Evolutionary conservation across 2,797 vertebrate genomes (phyloP).

Genomic region (Echeneis naucrates): DNA sequence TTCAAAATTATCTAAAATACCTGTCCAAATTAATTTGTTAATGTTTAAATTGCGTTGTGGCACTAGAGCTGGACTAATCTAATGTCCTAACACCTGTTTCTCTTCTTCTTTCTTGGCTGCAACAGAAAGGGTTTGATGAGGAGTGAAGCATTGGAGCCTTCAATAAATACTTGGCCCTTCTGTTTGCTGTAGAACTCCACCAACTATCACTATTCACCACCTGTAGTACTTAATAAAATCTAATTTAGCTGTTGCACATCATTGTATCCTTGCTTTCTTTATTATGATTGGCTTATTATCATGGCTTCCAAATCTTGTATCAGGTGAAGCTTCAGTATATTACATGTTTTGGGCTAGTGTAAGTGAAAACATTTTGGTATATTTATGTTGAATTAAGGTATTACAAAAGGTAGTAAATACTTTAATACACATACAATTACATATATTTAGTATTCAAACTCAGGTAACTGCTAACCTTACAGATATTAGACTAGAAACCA

Average conservation of each 20-base stretch:
- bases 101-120: slow-evolving; percentile 43
- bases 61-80: slow-evolving; percentile 55
- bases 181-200: slow-evolving; percentile 51
- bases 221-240: slow-evolving; percentile 75
- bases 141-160: slow-evolving; percentile 75
- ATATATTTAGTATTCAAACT: too few species aligned
- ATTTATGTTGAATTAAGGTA: too few species aligned
- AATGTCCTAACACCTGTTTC: slow-evolving; percentile 47
- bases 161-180: slow-evolving; percentile 57
- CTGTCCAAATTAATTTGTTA: not conserved
- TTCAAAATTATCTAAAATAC: not conserved
- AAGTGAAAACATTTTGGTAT: too few species aligned
- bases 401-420: too few species aligned
- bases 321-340: not conserved
- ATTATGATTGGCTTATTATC: not conserved
- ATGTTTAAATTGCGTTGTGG: slow-evolving; percentile 24
- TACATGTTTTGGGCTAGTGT: too few species aligned
- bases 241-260: slow-evolving; percentile 48
- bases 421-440: too few species aligned
- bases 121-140: slow-evolving; percentile 83
- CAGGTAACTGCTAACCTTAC: too few species aligned
- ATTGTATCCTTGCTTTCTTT: slow-evolving; percentile 35
- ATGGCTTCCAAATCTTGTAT: not conserved
- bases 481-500: too few species aligned
- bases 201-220: slow-evolving; percentile 49